Evolutionary conservation across 2,888 invertebrate genomes (phyloP).

Genomic region (Leucozona laternaria): DNA sequence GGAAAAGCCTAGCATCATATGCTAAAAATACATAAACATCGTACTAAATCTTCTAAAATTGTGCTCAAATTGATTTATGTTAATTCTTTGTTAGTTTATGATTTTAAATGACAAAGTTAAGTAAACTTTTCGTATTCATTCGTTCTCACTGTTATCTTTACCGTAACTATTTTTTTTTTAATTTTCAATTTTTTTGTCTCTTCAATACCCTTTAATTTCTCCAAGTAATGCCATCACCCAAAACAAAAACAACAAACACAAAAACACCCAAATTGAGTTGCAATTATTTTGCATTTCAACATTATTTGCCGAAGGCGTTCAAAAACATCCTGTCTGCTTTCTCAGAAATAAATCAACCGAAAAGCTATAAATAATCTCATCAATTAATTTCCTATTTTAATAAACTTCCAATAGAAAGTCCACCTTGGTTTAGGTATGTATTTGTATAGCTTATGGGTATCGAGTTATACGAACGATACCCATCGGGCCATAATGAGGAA

Average conservation of each 20-base stretch:
- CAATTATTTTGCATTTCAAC: slow-evolving; percentile 49
- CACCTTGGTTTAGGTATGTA: slow-evolving; percentile 30
- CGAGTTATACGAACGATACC: neutral
- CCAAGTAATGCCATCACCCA: neutral
- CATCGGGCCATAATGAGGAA: neutral
- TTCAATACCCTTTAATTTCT: neutral
- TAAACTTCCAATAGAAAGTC: slow-evolving; percentile 69
- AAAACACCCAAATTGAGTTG: slow-evolving; percentile 23
- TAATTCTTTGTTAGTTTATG: too few relatives aligned
- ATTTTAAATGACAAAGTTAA: too few relatives aligned
- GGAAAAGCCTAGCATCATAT: too few relatives aligned
- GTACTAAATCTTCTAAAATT: too few relatives aligned
- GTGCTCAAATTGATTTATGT: too few relatives aligned
- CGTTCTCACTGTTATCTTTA: too few relatives aligned
- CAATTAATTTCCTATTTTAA: slow-evolving; percentile 74
- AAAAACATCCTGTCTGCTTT: slow-evolving; percentile 18
- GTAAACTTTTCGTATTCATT: too few relatives aligned
- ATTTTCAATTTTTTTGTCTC: neutral
- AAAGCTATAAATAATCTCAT: slow-evolving; percentile 71
- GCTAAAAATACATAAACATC: too few relatives aligned
- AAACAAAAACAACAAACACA: neutral
- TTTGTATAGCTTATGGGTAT: slow-evolving; percentile 11
- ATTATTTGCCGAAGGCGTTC: slow-evolving; percentile 28
- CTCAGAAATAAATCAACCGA: slow-evolving; percentile 56
- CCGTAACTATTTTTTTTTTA: too few relatives aligned